phyloP scores from a whole-genome alignment of 2,113 vertebrate genomes.

The Saccopteryx bilineata region DNA sequence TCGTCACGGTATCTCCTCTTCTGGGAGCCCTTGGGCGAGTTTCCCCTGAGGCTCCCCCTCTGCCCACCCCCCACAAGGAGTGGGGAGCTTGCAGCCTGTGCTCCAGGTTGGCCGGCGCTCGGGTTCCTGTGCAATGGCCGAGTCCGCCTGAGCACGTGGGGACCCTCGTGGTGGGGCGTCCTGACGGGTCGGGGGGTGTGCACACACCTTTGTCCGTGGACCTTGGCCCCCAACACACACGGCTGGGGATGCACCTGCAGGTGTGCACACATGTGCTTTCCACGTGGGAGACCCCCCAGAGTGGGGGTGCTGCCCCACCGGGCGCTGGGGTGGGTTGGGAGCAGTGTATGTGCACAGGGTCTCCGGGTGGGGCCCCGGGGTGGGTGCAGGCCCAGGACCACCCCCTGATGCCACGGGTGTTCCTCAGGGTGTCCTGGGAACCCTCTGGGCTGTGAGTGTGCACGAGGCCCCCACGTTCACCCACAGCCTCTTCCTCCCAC shows the following conservation, averaged over 20 bases:
- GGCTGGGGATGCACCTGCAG: rapidly evolving
- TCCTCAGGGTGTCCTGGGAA: background rate
- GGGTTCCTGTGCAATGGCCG: background rate
- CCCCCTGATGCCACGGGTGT: rapidly evolving
- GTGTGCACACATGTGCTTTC: too few species aligned
- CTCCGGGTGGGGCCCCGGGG: background rate
- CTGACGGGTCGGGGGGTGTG: rapidly evolving
- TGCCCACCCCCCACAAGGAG: rapidly evolving
- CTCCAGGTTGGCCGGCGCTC: background rate
- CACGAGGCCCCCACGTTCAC: rapidly evolving
- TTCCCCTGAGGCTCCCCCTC: background rate
- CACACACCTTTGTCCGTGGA: background rate
- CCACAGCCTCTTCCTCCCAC: too few species aligned
- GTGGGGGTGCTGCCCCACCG: background rate
- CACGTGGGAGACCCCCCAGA: rapidly evolving
- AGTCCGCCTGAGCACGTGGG: rapidly evolving
- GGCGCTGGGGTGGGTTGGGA: rapidly evolving
- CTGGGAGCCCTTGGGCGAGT: background rate
- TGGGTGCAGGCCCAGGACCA: background rate
- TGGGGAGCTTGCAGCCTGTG: rapidly evolving
- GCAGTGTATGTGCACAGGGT: too few species aligned
- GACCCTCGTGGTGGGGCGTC: rapidly evolving
- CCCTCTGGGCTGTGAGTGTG: background rate
- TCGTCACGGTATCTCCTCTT: too few species aligned
- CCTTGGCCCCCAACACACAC: background rate